A percentile compares a stretch with the other conserved stretches of the same genome.
These are phyloP conservation scores for Hylaea fasciaria DNA, from an alignment of 2,888 invertebrate genomes.

Conservation along the genomic window DNA sequence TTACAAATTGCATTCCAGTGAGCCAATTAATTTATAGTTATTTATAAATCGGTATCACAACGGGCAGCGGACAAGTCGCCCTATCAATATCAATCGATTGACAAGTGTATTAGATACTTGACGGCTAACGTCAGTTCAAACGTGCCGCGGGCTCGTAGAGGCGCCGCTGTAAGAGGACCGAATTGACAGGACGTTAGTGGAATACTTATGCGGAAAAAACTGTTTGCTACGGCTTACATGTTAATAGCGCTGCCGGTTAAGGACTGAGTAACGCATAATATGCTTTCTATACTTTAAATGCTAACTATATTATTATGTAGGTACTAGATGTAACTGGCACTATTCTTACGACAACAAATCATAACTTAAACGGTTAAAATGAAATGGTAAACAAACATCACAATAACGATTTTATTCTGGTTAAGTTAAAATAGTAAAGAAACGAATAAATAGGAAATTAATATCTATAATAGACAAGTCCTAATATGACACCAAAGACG, in stretches of 20 bases:
- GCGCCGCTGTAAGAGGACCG: slow-evolving; percentile 34
- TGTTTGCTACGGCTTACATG: slow-evolving; percentile 8
- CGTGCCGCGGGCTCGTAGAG: slow-evolving; percentile 36
- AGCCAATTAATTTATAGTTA: slow-evolving; percentile 59
- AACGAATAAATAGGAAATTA: slow-evolving; percentile 13
- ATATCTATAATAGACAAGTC: slow-evolving; percentile 20
- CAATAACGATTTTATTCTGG: slow-evolving; percentile 1
- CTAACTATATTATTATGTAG: too few species aligned
- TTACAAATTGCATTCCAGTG: slow-evolving; percentile 58
- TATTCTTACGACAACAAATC: slow-evolving; percentile 6
- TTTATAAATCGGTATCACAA: slow-evolving; percentile 53
- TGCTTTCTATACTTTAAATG: too few species aligned
- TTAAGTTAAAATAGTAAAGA: background rate
- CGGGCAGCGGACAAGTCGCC: slow-evolving; percentile 51
- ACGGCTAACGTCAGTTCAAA: slow-evolving; percentile 44
- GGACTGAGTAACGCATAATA: too few species aligned
- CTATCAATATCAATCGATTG: slow-evolving; percentile 65
- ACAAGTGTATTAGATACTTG: slow-evolving; percentile 57
- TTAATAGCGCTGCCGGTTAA: background rate
- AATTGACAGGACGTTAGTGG: slow-evolving; percentile 32
- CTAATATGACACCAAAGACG: slow-evolving; percentile 41
- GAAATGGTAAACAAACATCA: too few species aligned
- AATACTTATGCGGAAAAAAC: slow-evolving; percentile 15
- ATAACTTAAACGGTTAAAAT: background rate
- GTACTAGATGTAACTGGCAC: too few species aligned